These are phyloP conservation scores for Idaea dimidiata DNA, from an alignment of 2,888 invertebrate species.

Conservation along the genomic window DNA sequence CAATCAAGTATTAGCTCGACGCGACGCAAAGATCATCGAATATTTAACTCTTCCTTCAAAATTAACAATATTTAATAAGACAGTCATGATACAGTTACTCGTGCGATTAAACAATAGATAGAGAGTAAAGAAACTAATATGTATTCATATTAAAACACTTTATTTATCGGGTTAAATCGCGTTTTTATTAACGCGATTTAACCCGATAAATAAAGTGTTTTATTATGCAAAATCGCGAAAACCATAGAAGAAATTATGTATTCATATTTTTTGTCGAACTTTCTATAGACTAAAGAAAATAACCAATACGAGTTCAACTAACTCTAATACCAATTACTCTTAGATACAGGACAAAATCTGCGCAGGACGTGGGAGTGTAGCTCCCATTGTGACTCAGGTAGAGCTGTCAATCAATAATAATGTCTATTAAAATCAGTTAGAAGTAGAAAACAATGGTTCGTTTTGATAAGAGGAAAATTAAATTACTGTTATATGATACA, in stretches of 20 bases:
- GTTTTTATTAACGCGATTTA: too few species aligned
- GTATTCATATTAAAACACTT: too few species aligned
- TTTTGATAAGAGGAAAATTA: conserved; percentile 38
- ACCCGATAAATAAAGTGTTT: too few species aligned
- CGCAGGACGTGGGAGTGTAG: conserved; percentile 13
- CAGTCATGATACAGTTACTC: neutral
- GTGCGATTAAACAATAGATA: conserved; percentile 12
- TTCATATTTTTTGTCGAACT: conserved; percentile 33
- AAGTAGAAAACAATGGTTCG: conserved; percentile 44
- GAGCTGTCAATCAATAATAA: conserved; percentile 37
- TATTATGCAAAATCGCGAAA: too few species aligned
- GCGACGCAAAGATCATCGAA: too few species aligned
- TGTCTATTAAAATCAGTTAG: conserved; percentile 30
- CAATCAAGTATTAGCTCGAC: too few species aligned
- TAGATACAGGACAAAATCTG: conserved; percentile 18
- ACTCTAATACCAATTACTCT: conserved; percentile 25
- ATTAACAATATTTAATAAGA: conserved; percentile 5
- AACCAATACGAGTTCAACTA: conserved; percentile 33
- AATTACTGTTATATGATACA: conserved; percentile 40
- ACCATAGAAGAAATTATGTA: too few species aligned
- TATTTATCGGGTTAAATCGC: too few species aligned
- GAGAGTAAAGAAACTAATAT: conserved; percentile 8
- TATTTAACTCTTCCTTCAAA: conserved; percentile 20
- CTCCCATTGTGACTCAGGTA: conserved; percentile 20
- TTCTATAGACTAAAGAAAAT: conserved; percentile 30